These are phyloP conservation scores for Ectemnius continuus DNA, from an alignment of 2,888 invertebrate genomes.

Conservation along the genomic window DNA sequence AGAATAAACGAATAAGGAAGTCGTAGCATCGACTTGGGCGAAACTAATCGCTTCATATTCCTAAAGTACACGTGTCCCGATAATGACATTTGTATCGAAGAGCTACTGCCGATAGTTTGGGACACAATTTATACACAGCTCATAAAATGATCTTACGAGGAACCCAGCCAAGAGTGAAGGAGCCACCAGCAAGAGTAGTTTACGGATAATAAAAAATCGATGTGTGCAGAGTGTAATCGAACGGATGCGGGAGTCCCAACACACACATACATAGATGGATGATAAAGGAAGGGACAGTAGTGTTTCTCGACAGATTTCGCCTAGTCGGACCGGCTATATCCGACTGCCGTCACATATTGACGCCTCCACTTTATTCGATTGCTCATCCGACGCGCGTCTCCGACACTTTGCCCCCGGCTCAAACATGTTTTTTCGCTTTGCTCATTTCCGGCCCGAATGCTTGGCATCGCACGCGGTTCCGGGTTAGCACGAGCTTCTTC, in stretches of 20 bases:
- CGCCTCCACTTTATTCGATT: slow-evolving; percentile 73
- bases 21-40: not conserved
- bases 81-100: too few species aligned
- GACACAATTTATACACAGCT: not conserved
- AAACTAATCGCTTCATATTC: not conserved
- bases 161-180: not conserved
- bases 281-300: slow-evolving; percentile 13
- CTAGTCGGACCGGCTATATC: slow-evolving; percentile 55
- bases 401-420: slow-evolving; percentile 58
- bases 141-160: not conserved
- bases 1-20: too few species aligned
- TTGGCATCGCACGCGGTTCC: slow-evolving; percentile 57
- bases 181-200: not conserved
- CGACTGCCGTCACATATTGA: slow-evolving; percentile 70
- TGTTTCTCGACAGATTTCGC: slow-evolving; percentile 36
- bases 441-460: slow-evolving; percentile 68
- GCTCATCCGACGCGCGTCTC: slow-evolving; percentile 65
- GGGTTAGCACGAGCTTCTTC: slow-evolving; percentile 29
- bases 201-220: not conserved
- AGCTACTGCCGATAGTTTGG: too few species aligned
- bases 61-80: not conserved
- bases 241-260: not conserved
- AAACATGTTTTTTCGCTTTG: slow-evolving; percentile 75
- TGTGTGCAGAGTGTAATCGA: not conserved
- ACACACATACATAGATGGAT: not conserved